A percentile compares a stretch with the other conserved stretches of the same genome.
phyloP scores from a whole-genome alignment of 2,888 invertebrate species.

The Mimas tiliae region DNA sequence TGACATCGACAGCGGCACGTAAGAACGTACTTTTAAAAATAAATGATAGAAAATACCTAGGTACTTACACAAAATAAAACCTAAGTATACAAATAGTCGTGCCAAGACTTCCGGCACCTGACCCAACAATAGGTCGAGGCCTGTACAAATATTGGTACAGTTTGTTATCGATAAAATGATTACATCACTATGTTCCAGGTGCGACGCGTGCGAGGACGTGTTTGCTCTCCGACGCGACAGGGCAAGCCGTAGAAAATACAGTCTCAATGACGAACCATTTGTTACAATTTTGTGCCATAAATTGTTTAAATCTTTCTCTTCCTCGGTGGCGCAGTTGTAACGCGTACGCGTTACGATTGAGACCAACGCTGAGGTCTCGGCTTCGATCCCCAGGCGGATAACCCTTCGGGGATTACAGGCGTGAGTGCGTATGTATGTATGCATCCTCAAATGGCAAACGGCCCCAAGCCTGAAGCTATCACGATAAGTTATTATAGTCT shows the following conservation, averaged over 20 bases:
- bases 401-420: too few relatives aligned
- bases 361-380: too few relatives aligned
- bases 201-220: conserved; percentile 62
- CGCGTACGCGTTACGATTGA: too few relatives aligned
- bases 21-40: too few relatives aligned
- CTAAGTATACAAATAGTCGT: not conserved
- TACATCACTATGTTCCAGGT: conserved; percentile 69
- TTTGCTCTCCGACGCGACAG: conserved; percentile 53
- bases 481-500: too few relatives aligned
- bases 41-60: not conserved
- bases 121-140: conserved; percentile 22
- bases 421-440: too few relatives aligned
- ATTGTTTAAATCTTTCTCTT: too few relatives aligned
- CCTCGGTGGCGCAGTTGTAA: too few relatives aligned
- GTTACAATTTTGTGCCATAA: not conserved
- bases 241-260: conserved; percentile 5
- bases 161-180: conserved; percentile 39
- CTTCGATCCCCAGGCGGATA: too few relatives aligned
- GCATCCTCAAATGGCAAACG: too few relatives aligned
- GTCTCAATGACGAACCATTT: not conserved
- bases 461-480: too few relatives aligned
- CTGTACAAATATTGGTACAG: conserved; percentile 24
- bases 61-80: not conserved
- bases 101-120: conserved; percentile 25
- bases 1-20: too few relatives aligned